phyloP scores from a whole-genome alignment of 2,113 vertebrate species.

The Polyodon spathula region DNA sequence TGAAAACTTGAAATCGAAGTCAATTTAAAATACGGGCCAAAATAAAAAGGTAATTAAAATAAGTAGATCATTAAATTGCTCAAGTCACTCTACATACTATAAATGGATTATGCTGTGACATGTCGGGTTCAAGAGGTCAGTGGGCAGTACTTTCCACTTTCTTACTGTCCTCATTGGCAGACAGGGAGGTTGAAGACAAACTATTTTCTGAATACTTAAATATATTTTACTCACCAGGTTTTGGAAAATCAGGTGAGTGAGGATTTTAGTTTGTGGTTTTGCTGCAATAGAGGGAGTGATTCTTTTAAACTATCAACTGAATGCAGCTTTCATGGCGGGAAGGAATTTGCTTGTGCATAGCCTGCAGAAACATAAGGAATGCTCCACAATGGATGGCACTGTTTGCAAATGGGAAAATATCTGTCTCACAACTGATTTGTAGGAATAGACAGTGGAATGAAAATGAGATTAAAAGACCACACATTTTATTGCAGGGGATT shows the following conservation, averaged over 20 bases:
- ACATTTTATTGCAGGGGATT: too few relatives aligned
- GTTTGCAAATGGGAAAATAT: too few relatives aligned
- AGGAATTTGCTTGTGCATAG: too few relatives aligned
- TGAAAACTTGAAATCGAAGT: too few relatives aligned
- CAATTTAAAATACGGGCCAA: too few relatives aligned
- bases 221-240: background rate
- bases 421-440: too few relatives aligned
- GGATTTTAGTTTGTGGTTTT: background rate
- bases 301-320: too few relatives aligned
- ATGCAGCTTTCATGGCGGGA: background rate
- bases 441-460: too few relatives aligned
- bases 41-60: too few relatives aligned
- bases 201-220: background rate
- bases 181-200: background rate
- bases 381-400: too few relatives aligned
- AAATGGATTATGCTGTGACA: background rate
- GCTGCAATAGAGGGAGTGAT: background rate
- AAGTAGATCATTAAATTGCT: background rate
- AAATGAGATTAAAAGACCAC: too few relatives aligned
- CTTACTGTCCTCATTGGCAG: background rate
- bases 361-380: too few relatives aligned
- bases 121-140: background rate
- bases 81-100: background rate
- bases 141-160: background rate
- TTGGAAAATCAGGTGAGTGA: conserved; percentile 8